Percentiles rank a stretch among this genome's conserved stretches.
phyloP scores from a whole-genome alignment of 2,113 vertebrate genomes.

The Nibea albiflora region DNA sequence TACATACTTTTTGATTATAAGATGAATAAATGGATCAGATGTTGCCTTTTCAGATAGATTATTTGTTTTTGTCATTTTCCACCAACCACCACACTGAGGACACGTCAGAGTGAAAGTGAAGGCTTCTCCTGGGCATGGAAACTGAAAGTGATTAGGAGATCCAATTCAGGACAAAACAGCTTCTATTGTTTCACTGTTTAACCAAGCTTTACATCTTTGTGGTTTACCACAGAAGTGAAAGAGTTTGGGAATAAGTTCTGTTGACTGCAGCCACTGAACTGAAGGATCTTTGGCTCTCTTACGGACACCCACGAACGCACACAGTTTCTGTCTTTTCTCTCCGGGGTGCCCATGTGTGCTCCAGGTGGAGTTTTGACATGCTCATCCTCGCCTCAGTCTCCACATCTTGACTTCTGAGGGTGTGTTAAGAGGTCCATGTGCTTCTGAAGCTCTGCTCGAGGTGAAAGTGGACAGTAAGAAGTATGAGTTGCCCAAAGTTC shows the following conservation, averaged over 20 bases:
- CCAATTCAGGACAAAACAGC: neutral
- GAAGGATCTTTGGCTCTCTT: conserved; percentile 1
- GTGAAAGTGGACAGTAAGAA: conserved; percentile 13
- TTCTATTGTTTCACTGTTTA: neutral
- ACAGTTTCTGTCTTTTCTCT: neutral
- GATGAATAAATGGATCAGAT: conserved; percentile 73
- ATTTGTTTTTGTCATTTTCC: neutral
- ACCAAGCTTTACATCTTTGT: conserved; percentile 4
- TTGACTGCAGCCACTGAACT: conserved; percentile 26
- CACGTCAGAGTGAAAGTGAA: neutral
- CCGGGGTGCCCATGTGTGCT: conserved; percentile 39
- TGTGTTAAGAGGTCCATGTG: neutral
- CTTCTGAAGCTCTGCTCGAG: neutral
- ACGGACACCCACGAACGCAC: neutral
- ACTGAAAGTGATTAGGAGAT: neutral
- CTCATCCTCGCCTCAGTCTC: conserved; percentile 13
- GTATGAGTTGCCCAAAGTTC: neutral
- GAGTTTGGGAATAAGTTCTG: conserved; percentile 15
- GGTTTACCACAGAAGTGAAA: conserved; percentile 19
- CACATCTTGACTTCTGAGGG: conserved; percentile 37
- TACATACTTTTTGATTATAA: conserved; percentile 63
- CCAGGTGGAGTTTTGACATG: conserved; percentile 54
- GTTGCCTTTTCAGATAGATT: conserved; percentile 65
- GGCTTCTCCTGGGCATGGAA: neutral
- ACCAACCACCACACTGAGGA: neutral